phyloP scores from a whole-genome alignment of 2,888 invertebrate species.

The Gasteruption jaculator region DNA sequence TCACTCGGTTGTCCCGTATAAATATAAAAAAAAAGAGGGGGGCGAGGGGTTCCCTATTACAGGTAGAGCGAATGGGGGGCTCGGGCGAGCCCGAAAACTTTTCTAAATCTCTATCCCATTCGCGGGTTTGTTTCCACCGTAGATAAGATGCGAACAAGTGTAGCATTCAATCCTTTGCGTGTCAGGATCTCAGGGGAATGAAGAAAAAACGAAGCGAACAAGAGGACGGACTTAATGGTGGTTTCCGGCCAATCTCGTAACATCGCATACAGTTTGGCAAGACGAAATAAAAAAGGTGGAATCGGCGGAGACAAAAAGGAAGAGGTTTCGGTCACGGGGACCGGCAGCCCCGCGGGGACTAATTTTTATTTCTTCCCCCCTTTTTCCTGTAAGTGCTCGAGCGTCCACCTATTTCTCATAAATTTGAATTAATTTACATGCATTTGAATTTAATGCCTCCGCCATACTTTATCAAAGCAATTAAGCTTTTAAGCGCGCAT shows the following conservation, averaged over 20 bases:
- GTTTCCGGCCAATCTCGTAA: too few species aligned
- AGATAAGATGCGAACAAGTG: too few species aligned
- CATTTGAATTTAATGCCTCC: constrained; percentile 52
- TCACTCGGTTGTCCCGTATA: constrained; percentile 26
- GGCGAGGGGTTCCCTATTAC: constrained; percentile 24
- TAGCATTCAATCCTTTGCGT: too few species aligned
- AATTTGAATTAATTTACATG: constrained; percentile 54
- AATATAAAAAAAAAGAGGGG: constrained; percentile 10
- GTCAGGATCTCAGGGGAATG: too few species aligned
- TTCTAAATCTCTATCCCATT: too few species aligned
- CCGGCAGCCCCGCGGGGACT: constrained; percentile 45
- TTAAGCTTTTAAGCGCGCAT: constrained; percentile 53
- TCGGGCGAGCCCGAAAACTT: constrained; percentile 6
- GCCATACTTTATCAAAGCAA: constrained; percentile 52
- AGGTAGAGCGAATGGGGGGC: constrained; percentile 11
- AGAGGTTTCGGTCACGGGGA: constrained; percentile 44
- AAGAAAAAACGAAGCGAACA: too few species aligned
- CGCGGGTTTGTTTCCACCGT: too few species aligned
- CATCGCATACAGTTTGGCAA: too few species aligned
- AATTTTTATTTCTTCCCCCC: constrained; percentile 51
- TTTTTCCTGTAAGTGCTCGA: constrained; percentile 49
- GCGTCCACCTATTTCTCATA: constrained; percentile 52
- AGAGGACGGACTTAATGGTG: too few species aligned
- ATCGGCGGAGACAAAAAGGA: too few species aligned
- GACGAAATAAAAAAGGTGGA: too few species aligned